Base-by-base conservation (phyloP, 2,888 invertebrate species). In the Limenitis camilla region DNA sequence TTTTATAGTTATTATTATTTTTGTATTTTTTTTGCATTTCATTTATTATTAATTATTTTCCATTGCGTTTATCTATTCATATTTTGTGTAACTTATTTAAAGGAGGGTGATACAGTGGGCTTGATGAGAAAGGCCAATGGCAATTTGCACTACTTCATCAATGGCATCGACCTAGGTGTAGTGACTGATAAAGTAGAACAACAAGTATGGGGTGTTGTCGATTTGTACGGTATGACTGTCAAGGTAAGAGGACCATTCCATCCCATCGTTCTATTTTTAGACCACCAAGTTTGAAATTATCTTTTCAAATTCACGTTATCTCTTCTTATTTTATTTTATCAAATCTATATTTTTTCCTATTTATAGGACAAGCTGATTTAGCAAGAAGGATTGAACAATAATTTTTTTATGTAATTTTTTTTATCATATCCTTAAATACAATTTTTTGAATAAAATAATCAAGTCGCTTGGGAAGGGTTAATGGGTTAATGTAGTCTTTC, bases 211-310 rank as follows among this genome's bases (percentile, higher is more conserved):
- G 97, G 96, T 5, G 97, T 97, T 30, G 94, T 98, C 35, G 98
- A 98, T 84, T 88, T 98, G 2, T 98, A 98, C 69, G 98, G 96
- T 29, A 96, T 96, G 95, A 96, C 96, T 27, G 96, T 96, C 19
- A 84, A 82, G 72, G 86, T 83, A 59, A 60, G 66, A 29, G 36
- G 4, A 35, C 5, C 11, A n/a, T 35, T 35, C 9, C n/a, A 35
- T 35, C 6, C 5, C 5, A 35, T 10, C 35, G 5, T 35, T 5
- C 9, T 2, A n/a, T 35, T n/a, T n/a, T n/a, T n/a, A n/a, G n/a
- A n/a, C n/a, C n/a, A n/a, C n/a, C n/a, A n/a, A n/a, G n/a, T n/a
- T n/a, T n/a, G n/a, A n/a, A n/a, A n/a, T n/a, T n/a, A n/a, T n/a
- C n/a, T n/a, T n/a, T n/a, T n/a, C n/a, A n/a, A n/a, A 35, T n/a